Base-by-base conservation (phyloP, 1,140 invertebrate genomes). In the Heliconius eleuchia region DNA sequence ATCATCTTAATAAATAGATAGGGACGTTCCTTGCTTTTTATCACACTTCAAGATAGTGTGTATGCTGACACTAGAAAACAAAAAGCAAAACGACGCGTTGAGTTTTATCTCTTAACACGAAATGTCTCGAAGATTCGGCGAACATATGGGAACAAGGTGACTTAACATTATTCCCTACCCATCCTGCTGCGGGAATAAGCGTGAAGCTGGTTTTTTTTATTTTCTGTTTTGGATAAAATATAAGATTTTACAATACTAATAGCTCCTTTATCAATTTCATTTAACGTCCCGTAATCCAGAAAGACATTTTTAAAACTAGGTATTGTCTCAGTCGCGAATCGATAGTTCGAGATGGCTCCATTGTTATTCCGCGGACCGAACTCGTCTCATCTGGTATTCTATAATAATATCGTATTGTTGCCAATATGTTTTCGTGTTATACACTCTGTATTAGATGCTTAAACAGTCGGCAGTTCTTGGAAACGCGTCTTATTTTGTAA, bases 311-410 rank as follows among this genome's bases (percentile, higher is more conserved):
- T 66, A 27, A 66, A 46, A 16, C 60, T 16, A 23, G 30, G 60
- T 66, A 66, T 71, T 71, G 50, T 57, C 52, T 60, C 74, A 75
- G 74, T 74, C 37, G 46, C 50, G 39, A 57, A 75, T 76, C 74
- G 74, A 76, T 76, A 42, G 55, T 66, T 66, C 19, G 34, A 74
- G 52, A 74, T 74, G n/a, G 13, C 30, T 66, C 55, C 50, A 73
- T 78, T 78, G 71, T 78, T 57, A 78, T 78, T 71, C 76, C 46
- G 75, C n/a, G 34, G n/a, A 57, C 52, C 71, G 42, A 37, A 13
- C 60, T 66, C 60, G 27, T 66, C 60, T 66, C 60, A 66, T 66
- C 60, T 16, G 27, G 60, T 66, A 30, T 66, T 66, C 60, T 66
- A 66, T 66, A 66, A 66, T 66, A 66, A 66, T 66, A 66, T 66